Conservation (phyloP, 2,888 invertebrate species). For the Aricia artaxerxes region DNA sequence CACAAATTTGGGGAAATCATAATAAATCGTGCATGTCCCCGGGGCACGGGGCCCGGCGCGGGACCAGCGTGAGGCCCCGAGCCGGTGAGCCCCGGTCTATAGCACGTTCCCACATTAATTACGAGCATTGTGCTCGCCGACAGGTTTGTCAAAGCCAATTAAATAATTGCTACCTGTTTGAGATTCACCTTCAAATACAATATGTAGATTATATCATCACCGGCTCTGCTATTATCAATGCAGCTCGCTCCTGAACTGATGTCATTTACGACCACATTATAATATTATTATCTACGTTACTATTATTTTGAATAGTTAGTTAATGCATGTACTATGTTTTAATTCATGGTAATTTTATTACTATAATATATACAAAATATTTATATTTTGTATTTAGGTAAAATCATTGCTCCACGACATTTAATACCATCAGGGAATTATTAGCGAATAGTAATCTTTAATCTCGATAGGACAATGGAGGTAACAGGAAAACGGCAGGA, state of each 20-base stretch:
- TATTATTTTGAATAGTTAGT: not conserved
- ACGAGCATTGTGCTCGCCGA: not conserved
- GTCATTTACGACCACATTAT: not conserved
- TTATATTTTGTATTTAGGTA: not conserved
- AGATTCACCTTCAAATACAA: not conserved
- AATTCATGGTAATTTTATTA: not conserved
- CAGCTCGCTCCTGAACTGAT: not conserved
- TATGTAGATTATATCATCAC: not conserved
- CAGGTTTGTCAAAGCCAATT: not conserved
- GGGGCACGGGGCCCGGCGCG: not conserved
- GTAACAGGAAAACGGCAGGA: not conserved
- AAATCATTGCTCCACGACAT: not conserved
- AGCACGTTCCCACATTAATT: not conserved
- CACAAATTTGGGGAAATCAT: conserved; percentile 24
- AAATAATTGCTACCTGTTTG: not conserved
- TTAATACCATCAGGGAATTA: not conserved
- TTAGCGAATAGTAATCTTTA: conserved; percentile 2
- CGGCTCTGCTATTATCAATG: not conserved
- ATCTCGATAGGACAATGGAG: not conserved
- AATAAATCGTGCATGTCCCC: not conserved
- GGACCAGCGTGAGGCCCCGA: not conserved
- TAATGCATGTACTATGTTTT: not conserved
- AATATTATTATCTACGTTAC: not conserved
- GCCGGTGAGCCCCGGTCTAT: not conserved
- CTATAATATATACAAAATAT: not conserved